A percentile compares a stretch with the other conserved stretches of the same genome.
These are phyloP conservation scores for Neotragus moschatus DNA, from an alignment of 2,113 vertebrate species.

Conservation along the genomic window DNA sequence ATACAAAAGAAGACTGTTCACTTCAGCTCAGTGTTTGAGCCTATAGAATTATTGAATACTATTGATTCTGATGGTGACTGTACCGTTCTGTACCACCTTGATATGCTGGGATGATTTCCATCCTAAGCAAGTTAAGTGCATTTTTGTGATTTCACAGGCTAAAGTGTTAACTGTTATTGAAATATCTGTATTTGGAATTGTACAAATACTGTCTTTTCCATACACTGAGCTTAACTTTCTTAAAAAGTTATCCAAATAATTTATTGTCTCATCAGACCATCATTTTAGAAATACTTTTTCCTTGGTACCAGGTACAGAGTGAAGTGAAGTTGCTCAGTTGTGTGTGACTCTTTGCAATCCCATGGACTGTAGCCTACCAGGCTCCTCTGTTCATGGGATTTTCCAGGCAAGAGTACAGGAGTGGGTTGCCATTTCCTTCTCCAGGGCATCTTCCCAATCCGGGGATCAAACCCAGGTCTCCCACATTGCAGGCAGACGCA, in stretches of 20 bases:
- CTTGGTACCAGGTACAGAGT: background rate
- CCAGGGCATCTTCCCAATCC: background rate
- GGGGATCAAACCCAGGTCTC: background rate
- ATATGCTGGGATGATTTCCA: background rate
- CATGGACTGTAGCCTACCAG: background rate
- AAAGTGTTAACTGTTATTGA: background rate
- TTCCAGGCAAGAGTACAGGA: background rate
- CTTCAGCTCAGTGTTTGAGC: background rate
- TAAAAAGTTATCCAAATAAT: background rate
- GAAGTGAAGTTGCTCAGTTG: background rate
- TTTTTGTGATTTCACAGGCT: background rate
- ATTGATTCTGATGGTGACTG: background rate
- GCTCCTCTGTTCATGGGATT: background rate
- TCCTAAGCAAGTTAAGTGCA: background rate
- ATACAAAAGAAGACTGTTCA: background rate
- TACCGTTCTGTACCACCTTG: background rate
- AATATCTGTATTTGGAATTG: background rate
- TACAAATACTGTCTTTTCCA: background rate
- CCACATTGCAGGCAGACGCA: background rate
- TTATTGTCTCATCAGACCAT: background rate
- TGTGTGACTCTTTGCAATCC: background rate
- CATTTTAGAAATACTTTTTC: background rate
- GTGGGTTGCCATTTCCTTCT: background rate
- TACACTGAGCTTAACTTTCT: background rate
- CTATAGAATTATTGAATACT: background rate